phyloP scores from a whole-genome alignment of 2,113 vertebrate species.

The Phalacrocorax pelagicus region DNA sequence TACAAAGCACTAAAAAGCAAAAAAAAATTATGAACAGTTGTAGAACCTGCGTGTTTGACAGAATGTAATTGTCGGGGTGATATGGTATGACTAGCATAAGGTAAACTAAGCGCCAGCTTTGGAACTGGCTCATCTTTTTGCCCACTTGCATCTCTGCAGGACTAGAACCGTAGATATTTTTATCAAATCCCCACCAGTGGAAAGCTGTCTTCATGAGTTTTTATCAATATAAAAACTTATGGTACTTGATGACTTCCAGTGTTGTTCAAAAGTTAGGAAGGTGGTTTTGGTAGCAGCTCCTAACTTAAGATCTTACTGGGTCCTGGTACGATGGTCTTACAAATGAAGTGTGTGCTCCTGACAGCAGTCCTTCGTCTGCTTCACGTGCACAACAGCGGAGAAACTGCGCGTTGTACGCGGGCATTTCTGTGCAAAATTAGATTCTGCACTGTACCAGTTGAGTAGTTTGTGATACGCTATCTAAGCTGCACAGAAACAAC shows the following conservation, averaged over 20 bases:
- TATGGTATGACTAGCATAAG: neutral
- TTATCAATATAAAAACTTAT: neutral
- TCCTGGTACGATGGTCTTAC: neutral
- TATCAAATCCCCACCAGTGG: neutral
- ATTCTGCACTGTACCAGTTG: neutral
- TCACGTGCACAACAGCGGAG: neutral
- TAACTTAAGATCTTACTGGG: neutral
- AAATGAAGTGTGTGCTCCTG: neutral
- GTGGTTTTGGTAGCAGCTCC: neutral
- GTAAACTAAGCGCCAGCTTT: neutral
- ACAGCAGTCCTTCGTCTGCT: neutral
- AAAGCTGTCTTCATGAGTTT: neutral
- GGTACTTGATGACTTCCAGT: neutral
- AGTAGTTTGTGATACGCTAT: neutral
- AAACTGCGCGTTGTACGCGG: accelerated
- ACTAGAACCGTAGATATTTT: neutral
- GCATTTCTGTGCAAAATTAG: neutral
- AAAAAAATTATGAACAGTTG: neutral
- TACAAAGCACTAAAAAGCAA: neutral
- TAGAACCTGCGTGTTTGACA: neutral
- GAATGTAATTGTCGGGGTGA: neutral
- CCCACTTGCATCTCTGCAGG: neutral
- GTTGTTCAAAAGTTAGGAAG: neutral
- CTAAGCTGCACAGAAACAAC: neutral
- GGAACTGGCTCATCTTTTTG: neutral